A percentile compares a stretch with the other conserved stretches of the same genome.
phyloP scores from a whole-genome alignment of 2,797 vertebrate genomes.

The Acipenser ruthenus region DNA sequence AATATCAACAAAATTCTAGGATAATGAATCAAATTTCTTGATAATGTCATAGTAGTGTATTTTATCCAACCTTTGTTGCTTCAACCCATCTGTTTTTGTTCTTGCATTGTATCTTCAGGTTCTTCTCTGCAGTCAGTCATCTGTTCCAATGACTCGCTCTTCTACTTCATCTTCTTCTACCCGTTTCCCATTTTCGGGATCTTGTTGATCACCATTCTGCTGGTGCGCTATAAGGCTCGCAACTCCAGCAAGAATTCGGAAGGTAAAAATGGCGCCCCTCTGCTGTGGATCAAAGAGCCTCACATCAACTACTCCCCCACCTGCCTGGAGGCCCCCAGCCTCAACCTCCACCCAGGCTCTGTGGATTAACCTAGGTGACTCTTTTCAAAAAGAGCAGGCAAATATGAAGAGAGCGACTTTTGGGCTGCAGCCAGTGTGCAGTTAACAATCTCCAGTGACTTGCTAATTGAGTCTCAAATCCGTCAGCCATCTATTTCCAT shows the following conservation, averaged over 20 bases:
- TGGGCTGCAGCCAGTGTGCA: constrained; percentile 28
- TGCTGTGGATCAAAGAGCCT: constrained; percentile 97
- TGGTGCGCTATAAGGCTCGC: constrained; percentile 87
- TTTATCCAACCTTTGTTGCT: constrained; percentile 10
- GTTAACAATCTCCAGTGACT: constrained; percentile 39
- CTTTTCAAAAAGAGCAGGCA: constrained; percentile 11
- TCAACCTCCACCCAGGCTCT: constrained; percentile 93
- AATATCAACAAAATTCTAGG: no score
- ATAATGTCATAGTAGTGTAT: no score
- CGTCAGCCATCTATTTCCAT: constrained; percentile 28
- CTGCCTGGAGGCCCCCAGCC: constrained; percentile 88
- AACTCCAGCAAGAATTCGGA: constrained; percentile 86
- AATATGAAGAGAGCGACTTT: constrained; percentile 39
- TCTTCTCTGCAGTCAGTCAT: constrained; percentile 84
- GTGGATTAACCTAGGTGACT: constrained; percentile 69
- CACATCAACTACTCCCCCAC: constrained; percentile 98
- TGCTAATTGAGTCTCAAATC: constrained; percentile 33
- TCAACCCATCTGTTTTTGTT: neutral
- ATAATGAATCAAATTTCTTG: no score
- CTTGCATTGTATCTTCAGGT: constrained; percentile 46
- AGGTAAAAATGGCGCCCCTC: constrained; percentile 90
- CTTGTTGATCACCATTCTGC: constrained; percentile 86
- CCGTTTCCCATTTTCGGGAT: constrained; percentile 95
- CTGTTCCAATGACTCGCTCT: constrained; percentile 88
- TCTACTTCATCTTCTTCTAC: constrained; percentile 98